phyloP scores from a whole-genome alignment of 2,797 vertebrate species.

The Rhinatrema bivittatum region DNA sequence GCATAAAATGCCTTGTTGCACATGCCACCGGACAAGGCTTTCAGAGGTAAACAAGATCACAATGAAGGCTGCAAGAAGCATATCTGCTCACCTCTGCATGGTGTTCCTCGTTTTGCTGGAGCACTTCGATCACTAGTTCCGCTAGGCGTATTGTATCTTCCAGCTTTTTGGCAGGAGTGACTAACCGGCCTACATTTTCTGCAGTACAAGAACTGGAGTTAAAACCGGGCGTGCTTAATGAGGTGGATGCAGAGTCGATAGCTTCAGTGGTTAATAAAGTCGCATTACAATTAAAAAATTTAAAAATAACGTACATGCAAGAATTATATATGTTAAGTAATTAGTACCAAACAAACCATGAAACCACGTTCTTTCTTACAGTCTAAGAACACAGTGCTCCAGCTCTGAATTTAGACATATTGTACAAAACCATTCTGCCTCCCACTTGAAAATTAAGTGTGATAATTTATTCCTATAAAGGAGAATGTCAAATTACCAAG shows the following conservation, averaged over 20 bases:
- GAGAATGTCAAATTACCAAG: conserved; percentile 52
- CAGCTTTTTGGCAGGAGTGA: conserved; percentile 96
- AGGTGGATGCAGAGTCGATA: conserved; percentile 40
- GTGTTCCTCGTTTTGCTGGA: conserved; percentile 97
- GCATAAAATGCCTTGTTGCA: too few species aligned
- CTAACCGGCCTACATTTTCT: conserved; percentile 97
- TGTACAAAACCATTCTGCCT: conserved; percentile 25
- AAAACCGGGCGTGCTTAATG: conserved; percentile 50
- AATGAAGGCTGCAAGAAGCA: not conserved
- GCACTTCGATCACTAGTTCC: conserved; percentile 95
- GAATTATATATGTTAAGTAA: conserved; percentile 60
- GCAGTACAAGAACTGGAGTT: conserved; percentile 78
- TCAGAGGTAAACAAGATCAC: too few species aligned
- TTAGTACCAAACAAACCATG: conserved; percentile 63
- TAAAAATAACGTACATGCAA: conserved; percentile 59
- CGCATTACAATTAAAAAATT: conserved; percentile 40
- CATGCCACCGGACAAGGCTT: too few species aligned
- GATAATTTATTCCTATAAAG: conserved; percentile 32
- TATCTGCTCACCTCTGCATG: conserved; percentile 86
- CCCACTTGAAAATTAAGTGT: conserved; percentile 22
- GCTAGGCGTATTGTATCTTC: conserved; percentile 95
- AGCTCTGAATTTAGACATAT: conserved; percentile 43
- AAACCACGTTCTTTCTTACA: conserved; percentile 54
- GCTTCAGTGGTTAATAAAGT: conserved; percentile 40
- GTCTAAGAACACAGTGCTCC: conserved; percentile 64